Evolutionary conservation across 2,888 invertebrate genomes (phyloP).

Genomic region (Trichopria drosophilae): DNA sequence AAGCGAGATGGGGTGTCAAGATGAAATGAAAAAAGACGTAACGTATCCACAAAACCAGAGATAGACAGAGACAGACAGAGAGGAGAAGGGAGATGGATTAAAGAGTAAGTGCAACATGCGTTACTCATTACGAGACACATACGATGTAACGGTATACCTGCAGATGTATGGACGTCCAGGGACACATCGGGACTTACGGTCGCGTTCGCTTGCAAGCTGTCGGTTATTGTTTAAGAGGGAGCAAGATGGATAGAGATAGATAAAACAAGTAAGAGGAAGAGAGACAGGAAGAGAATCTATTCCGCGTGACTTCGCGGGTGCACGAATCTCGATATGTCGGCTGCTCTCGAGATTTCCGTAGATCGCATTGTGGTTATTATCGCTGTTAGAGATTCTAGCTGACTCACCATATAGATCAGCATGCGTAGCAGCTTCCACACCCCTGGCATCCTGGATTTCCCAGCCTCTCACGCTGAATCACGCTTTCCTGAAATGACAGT

Average conservation of each 20-base stretch:
- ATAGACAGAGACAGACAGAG: too few relatives aligned
- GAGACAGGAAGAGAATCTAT: background rate
- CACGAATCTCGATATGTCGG: background rate
- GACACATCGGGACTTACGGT: too few relatives aligned
- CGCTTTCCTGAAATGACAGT: conserved; percentile 36
- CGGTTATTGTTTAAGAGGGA: conserved; percentile 34
- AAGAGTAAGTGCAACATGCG: too few relatives aligned
- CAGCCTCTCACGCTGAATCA: conserved; percentile 56
- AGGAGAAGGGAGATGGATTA: too few relatives aligned
- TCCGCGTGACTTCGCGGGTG: conserved; percentile 1
- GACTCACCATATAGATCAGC: conserved; percentile 57
- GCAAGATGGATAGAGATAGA: background rate
- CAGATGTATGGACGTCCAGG: background rate
- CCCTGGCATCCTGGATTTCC: conserved; percentile 57
- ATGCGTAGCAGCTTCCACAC: conserved; percentile 56
- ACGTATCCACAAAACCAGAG: too few relatives aligned
- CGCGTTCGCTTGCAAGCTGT: conserved; percentile 55
- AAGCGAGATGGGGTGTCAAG: too few relatives aligned
- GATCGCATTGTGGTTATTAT: too few relatives aligned
- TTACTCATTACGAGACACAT: too few relatives aligned
- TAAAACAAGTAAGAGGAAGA: background rate
- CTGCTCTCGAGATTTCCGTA: too few relatives aligned
- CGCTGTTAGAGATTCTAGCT: too few relatives aligned
- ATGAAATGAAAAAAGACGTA: too few relatives aligned
- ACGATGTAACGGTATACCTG: background rate